Percentiles rank a stretch among this genome's conserved stretches.
Evolutionary conservation across 2,888 invertebrate species (phyloP).

Genomic region (Scaptomyza flava): DNA sequence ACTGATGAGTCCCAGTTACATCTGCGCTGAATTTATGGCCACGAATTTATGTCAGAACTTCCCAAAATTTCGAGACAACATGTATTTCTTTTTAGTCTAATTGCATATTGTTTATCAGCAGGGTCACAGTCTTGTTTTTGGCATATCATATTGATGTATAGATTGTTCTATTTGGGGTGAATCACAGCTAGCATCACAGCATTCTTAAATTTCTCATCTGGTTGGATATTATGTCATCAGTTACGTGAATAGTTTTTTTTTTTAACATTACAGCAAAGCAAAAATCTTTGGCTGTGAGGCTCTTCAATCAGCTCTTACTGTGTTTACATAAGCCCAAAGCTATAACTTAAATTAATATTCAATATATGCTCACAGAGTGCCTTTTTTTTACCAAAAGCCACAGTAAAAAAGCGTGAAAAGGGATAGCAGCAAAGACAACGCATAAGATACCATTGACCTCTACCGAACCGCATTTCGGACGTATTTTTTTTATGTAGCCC

Average conservation of each 20-base stretch:
- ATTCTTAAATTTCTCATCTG: conserved; percentile 8
- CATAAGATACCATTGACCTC: conserved; percentile 76
- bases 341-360: conserved; percentile 66
- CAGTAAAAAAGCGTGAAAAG: conserved; percentile 60
- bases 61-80: conserved; percentile 32
- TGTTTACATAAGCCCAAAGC: conserved; percentile 66
- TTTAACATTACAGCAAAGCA: conserved; percentile 54
- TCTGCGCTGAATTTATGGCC: conserved; percentile 52
- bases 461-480: conserved; percentile 65
- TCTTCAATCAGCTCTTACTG: conserved; percentile 37
- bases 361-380: conserved; percentile 56
- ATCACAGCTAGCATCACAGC: conserved; percentile 12
- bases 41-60: conserved; percentile 18
- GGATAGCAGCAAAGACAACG: conserved; percentile 57
- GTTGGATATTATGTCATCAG: conserved; percentile 57
- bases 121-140: conserved; percentile 15
- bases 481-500: conserved; percentile 69
- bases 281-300: conserved; percentile 36
- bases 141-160: conserved; percentile 3
- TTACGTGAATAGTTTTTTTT: conserved; percentile 31
- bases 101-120: conserved; percentile 58
- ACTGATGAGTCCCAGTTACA: conserved; percentile 47
- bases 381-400: conserved; percentile 27
- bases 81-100: conserved; percentile 70
- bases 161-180: conserved; percentile 11